A percentile compares a stretch with the other conserved stretches of the same genome.
Conservation (phyloP, 2,113 vertebrate genomes). For the cattle (Bos taurus) region DNA sequence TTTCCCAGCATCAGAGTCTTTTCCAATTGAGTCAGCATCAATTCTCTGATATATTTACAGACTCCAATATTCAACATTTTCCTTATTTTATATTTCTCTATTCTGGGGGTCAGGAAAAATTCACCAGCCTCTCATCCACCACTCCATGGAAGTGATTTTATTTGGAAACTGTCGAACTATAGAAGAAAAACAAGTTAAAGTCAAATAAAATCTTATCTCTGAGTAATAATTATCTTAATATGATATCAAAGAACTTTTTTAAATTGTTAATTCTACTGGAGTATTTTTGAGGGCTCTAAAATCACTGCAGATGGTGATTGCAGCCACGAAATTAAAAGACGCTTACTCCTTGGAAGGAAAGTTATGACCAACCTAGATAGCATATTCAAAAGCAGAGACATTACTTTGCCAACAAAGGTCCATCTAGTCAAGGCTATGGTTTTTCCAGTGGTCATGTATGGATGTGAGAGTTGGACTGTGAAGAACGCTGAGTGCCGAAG, state of each 20-base stretch:
- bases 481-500: too few species aligned
- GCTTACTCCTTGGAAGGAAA: too few species aligned
- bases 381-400: too few species aligned
- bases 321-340: too few species aligned
- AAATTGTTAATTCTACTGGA: not conserved
- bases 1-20: not conserved
- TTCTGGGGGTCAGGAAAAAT: not conserved
- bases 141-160: not conserved
- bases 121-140: not conserved
- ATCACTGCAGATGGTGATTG: too few species aligned
- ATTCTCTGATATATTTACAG: not conserved
- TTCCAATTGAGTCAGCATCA: not conserved
- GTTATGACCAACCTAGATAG: too few species aligned
- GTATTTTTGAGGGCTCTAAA: too few species aligned
- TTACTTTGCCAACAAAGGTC: too few species aligned
- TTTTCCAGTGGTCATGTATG: too few species aligned
- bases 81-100: not conserved
- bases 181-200: not conserved
- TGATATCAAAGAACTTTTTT: not conserved
- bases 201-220: not conserved
- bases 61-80: not conserved
- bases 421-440: too few species aligned
- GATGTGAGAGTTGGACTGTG: too few species aligned
- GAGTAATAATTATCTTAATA: not conserved
- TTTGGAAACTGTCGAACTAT: not conserved